Evolutionary conservation across 2,797 vertebrate genomes (phyloP).

Genomic region (Helostoma temminkii): DNA sequence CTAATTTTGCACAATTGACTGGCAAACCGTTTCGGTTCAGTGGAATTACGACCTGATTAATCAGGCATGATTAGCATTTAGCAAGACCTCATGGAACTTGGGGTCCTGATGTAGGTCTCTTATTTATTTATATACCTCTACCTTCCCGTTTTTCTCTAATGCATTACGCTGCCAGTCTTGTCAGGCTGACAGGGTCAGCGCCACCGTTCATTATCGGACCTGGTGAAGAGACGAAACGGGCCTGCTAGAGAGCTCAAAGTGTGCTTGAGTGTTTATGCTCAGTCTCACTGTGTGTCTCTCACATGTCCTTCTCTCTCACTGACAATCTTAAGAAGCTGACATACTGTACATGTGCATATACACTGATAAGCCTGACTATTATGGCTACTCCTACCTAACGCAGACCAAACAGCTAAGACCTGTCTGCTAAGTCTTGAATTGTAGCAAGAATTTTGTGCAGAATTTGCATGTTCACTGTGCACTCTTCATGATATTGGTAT

Average conservation of each 20-base stretch:
- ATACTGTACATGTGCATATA: background rate
- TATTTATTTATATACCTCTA: constrained; percentile 73
- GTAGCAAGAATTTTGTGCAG: background rate
- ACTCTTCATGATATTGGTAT: background rate
- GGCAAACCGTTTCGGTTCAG: constrained; percentile 89
- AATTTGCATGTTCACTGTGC: background rate
- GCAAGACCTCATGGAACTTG: constrained; percentile 78
- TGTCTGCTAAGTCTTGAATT: background rate
- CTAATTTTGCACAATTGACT: constrained; percentile 90
- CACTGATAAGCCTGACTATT: background rate
- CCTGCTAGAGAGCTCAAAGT: constrained; percentile 81
- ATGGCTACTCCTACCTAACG: background rate
- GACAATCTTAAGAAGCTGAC: constrained; percentile 15
- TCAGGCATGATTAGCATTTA: constrained; percentile 90
- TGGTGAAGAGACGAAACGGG: constrained; percentile 44
- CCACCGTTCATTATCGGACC: constrained; percentile 89
- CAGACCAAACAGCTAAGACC: background rate
- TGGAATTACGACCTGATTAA: constrained; percentile 90
- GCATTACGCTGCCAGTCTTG: constrained; percentile 87
- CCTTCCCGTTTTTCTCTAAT: constrained; percentile 76
- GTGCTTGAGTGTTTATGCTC: constrained; percentile 40
- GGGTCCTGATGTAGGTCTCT: constrained; percentile 72
- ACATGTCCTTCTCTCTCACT: constrained; percentile 12
- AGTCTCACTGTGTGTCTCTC: constrained; percentile 4
- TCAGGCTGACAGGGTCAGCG: constrained; percentile 88